These are phyloP conservation scores for Schizopygopsis malacanthus DNA, from an alignment of 2,797 vertebrate genomes.

Conservation along the genomic window DNA sequence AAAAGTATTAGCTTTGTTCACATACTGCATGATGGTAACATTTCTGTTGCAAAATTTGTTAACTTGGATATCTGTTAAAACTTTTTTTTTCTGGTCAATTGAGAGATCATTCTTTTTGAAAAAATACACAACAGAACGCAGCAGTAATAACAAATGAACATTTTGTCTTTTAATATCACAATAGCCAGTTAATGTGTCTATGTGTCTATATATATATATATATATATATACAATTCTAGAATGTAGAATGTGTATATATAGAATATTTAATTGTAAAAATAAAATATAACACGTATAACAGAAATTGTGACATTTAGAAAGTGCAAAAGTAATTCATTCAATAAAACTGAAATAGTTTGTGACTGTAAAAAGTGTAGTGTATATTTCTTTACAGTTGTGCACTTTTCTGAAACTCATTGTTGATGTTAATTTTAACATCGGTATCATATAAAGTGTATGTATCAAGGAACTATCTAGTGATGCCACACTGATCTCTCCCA, in stretches of 20 bases:
- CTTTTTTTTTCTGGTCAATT: background rate
- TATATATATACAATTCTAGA: no score
- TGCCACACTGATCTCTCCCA: background rate
- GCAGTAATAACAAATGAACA: no score
- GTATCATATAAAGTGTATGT: background rate
- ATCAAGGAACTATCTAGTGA: background rate
- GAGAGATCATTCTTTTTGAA: background rate
- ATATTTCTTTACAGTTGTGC: background rate
- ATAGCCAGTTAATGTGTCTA: no score
- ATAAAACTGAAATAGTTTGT: background rate
- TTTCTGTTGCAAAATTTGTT: background rate
- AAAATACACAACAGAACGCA: background rate
- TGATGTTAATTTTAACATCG: background rate
- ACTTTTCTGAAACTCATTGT: background rate
- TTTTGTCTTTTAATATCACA: background rate
- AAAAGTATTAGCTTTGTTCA: background rate
- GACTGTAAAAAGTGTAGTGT: conserved; percentile 11
- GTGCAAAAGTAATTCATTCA: background rate
- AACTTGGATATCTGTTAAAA: background rate
- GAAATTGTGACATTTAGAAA: background rate
- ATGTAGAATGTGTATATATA: background rate
- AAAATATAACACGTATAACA: background rate
- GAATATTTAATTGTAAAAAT: background rate
- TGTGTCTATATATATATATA: no score
- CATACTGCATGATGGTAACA: background rate